Evolutionary conservation across 1,140 invertebrate species (phyloP).

Genomic region (Cydia splendana): DNA sequence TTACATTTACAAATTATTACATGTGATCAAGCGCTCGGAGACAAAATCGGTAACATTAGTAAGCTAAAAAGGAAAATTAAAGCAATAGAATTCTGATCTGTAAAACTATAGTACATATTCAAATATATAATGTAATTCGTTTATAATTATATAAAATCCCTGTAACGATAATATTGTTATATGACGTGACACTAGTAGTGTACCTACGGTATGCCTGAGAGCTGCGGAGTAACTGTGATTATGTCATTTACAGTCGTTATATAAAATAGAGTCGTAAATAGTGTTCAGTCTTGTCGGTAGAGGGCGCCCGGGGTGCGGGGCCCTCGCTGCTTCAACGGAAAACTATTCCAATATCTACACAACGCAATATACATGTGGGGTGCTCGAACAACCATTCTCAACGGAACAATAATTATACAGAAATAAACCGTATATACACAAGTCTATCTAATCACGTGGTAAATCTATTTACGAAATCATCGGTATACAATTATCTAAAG

Average conservation of each 20-base stretch:
- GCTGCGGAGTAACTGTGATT: slow-evolving; percentile 60
- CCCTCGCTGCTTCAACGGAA: slow-evolving; percentile 22
- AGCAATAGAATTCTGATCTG: slow-evolving; percentile 66
- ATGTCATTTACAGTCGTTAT: slow-evolving; percentile 72
- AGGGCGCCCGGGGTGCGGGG: slow-evolving; percentile 51
- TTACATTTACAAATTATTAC: slow-evolving; percentile 41
- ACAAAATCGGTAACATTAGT: slow-evolving; percentile 46
- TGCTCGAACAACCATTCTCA: slow-evolving; percentile 38
- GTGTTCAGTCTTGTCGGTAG: slow-evolving; percentile 78
- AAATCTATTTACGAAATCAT: slow-evolving; percentile 68
- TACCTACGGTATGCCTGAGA: slow-evolving; percentile 51
- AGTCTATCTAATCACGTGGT: slow-evolving; percentile 49
- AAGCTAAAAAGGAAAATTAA: slow-evolving; percentile 53
- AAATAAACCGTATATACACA: slow-evolving; percentile 64
- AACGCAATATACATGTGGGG: neutral
- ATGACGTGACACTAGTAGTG: slow-evolving; percentile 72
- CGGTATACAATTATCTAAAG: slow-evolving; percentile 79
- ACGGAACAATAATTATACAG: slow-evolving; percentile 51
- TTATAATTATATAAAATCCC: slow-evolving; percentile 77
- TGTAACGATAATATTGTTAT: slow-evolving; percentile 79
- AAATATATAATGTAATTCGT: slow-evolving; percentile 69
- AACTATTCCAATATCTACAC: slow-evolving; percentile 23
- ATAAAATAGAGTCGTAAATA: slow-evolving; percentile 79
- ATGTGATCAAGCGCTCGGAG: slow-evolving; percentile 21
- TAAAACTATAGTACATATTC: slow-evolving; percentile 76